phyloP scores from a whole-genome alignment of 2,113 vertebrate species.

The Anoura caudifer region DNA sequence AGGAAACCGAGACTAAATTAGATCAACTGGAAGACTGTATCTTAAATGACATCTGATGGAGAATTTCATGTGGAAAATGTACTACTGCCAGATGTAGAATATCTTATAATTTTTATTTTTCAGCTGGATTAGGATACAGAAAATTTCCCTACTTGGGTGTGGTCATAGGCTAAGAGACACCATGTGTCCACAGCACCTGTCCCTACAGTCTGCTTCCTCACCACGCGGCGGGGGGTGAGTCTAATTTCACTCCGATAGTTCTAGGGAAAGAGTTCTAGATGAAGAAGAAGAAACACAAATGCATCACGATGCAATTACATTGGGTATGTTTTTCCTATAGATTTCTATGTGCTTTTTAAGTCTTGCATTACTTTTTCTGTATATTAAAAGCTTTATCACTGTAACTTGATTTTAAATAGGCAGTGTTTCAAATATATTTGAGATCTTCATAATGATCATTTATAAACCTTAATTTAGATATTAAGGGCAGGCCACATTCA shows the following conservation, averaged over 20 bases:
- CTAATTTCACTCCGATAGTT: neutral
- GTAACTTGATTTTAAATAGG: neutral
- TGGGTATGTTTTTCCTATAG: neutral
- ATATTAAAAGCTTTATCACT: neutral
- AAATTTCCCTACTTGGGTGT: neutral
- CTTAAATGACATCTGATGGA: neutral
- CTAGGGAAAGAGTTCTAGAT: neutral
- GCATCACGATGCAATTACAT: neutral
- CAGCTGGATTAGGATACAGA: neutral
- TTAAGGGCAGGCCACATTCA: neutral
- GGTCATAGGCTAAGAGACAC: fast-evolving
- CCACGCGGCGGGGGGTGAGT: fast-evolving
- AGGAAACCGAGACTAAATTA: neutral
- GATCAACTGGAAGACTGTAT: neutral
- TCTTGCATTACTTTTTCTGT: neutral
- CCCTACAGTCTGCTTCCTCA: neutral
- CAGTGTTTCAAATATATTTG: neutral
- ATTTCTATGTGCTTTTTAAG: neutral
- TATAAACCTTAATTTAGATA: neutral
- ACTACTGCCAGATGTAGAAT: neutral
- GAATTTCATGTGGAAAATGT: neutral
- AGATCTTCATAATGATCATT: neutral
- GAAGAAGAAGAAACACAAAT: neutral
- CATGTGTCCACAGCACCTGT: fast-evolving
- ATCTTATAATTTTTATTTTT: neutral